These are phyloP conservation scores for Platerodrilus igneus DNA, from an alignment of 2,888 invertebrate species.

Conservation along the genomic window DNA sequence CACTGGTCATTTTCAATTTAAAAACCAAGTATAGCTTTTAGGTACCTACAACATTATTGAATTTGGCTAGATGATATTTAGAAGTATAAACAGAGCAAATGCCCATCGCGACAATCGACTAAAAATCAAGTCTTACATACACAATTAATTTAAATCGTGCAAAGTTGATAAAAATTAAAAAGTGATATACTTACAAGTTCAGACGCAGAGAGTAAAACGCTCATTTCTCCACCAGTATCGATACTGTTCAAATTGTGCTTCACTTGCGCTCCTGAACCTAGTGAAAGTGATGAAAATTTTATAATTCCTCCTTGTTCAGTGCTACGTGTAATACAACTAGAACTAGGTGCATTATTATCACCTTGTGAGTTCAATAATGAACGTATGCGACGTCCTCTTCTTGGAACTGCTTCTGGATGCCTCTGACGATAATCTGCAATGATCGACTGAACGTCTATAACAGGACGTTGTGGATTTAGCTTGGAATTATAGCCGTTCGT, in stretches of 20 bases:
- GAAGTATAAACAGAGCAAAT: too few relatives aligned
- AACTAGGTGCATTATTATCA: too few relatives aligned
- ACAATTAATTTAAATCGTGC: too few relatives aligned
- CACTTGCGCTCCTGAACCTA: conserved; percentile 49
- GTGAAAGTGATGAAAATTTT: conserved; percentile 45
- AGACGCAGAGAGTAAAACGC: conserved; percentile 39
- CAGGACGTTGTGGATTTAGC: conserved; percentile 63
- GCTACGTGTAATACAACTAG: conserved; percentile 29
- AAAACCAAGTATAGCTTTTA: too few relatives aligned
- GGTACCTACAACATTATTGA: too few relatives aligned
- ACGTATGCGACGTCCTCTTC: conserved; percentile 62
- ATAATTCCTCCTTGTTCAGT: conserved; percentile 38
- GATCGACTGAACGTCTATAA: conserved; percentile 77
- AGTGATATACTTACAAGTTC: conserved; percentile 44
- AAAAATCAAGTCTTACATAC: too few relatives aligned
- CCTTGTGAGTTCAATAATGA: conserved; percentile 47
- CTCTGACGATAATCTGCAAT: conserved; percentile 75
- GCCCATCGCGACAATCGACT: too few relatives aligned
- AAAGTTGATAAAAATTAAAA: conserved; percentile 3
- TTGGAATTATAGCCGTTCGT: conserved; percentile 58
- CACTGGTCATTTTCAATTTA: too few relatives aligned
- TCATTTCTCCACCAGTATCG: conserved; percentile 41
- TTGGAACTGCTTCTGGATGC: conserved; percentile 68
- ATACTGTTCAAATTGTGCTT: conserved; percentile 34
- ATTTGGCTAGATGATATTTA: too few relatives aligned